phyloP scores from a whole-genome alignment of 2,888 invertebrate species.

The Andrena flavipes region DNA sequence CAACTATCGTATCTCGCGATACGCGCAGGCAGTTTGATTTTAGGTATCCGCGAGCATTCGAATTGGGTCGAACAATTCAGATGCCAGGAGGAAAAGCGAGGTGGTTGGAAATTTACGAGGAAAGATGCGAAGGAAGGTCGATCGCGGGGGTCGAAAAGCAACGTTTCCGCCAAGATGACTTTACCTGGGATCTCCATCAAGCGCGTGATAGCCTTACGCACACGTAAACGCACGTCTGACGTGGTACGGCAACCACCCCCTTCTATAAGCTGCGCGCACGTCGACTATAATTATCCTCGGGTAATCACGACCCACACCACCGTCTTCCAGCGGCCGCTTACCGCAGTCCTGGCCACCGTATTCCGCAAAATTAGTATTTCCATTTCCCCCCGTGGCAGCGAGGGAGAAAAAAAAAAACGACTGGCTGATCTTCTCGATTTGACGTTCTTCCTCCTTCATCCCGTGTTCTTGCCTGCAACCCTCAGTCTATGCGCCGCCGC shows the following conservation, averaged over 20 bases:
- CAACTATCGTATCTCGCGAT: background rate
- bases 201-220: slow-evolving; percentile 67
- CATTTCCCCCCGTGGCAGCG: slow-evolving; percentile 80
- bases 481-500: slow-evolving; percentile 72
- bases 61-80: background rate
- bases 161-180: slow-evolving; percentile 55
- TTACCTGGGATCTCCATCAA: slow-evolving; percentile 63
- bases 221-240: slow-evolving; percentile 71
- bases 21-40: too few relatives aligned
- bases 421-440: slow-evolving; percentile 69
- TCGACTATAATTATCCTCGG: slow-evolving; percentile 84
- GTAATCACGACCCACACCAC: slow-evolving; percentile 84
- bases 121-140: background rate
- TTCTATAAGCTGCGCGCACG: slow-evolving; percentile 74
- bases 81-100: background rate
- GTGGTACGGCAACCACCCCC: slow-evolving; percentile 62
- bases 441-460: slow-evolving; percentile 53
- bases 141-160: slow-evolving; percentile 35
- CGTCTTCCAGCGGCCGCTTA: slow-evolving; percentile 81
- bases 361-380: slow-evolving; percentile 85
- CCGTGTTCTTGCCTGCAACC: slow-evolving; percentile 56
- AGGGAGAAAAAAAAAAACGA: slow-evolving; percentile 60
- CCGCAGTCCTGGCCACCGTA: slow-evolving; percentile 84
- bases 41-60: too few relatives aligned
- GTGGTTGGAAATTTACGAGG: background rate